Evolutionary conservation across 2,797 vertebrate genomes (phyloP), one percentile per base, ranked within the genome.

Genomic region (Sitta carolinensis): DNA sequence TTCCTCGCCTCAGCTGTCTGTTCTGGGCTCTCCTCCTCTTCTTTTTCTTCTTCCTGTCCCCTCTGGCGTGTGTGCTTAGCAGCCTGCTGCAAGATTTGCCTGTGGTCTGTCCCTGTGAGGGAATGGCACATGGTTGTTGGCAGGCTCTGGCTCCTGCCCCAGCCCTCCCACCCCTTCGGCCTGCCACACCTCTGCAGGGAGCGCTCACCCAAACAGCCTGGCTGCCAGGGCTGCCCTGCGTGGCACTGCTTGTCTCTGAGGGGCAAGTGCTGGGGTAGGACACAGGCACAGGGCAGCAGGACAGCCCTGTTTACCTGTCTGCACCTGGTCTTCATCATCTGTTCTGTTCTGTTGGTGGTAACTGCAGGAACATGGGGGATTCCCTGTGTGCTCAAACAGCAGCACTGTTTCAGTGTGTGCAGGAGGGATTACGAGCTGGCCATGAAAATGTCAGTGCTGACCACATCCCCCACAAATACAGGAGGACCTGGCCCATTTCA

Each of bases 101-200:
- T 38, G 29, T 17, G 29, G 1, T 47, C 32, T 61, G 32, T 57
- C 3, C 8, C 42, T 18, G 3, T 34, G 27, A 34, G 54, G 57
- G 34, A 13, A 7, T 2, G 0, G 30, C 22, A 5, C 5, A 3
- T 2, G 3, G 26, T 40, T 20, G 1, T 6, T 13, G 62, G 11
- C 38, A 51, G 27, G n/a, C 40, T 67, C 25, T 64, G 51, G 51
- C 43, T 13, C 20, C 27, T 8, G 16, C 10, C 20, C 42, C 16
- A 19, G 42, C 27, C 29, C 48, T 32, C 27, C 17, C 40, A 17
- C 3, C 8, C 15, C 36, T n/a, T 11, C 29, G 36, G n/a, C 51
- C 51, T 51, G 43, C 36, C 51, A 23, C 22, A 26, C 19, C 45
- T 58, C 19, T 21, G 61, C n/a, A 34, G 38, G 42, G 29, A 36